Conservation (phyloP, 2,797 vertebrate genomes). For the Selene dorsalis region DNA sequence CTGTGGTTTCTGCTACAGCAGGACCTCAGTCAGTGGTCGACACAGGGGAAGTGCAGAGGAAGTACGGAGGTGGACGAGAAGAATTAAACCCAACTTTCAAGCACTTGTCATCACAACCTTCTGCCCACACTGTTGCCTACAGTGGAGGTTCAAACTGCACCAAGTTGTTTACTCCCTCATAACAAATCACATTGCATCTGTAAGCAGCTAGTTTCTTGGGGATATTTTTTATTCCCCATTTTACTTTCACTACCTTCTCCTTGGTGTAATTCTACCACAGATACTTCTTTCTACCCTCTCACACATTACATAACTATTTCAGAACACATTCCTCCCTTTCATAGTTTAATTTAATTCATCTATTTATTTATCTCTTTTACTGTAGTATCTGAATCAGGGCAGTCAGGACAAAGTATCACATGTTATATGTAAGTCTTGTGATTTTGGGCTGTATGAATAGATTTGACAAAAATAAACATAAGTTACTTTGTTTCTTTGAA, state of each 20-base stretch:
- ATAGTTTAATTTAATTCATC: not conserved
- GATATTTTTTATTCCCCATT: not conserved
- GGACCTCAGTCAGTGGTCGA: constrained; percentile 62
- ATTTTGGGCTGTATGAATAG: too few relatives aligned
- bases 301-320: not conserved
- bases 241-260: not conserved
- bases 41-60: constrained; percentile 41
- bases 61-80: constrained; percentile 26
- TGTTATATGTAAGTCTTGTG: too few relatives aligned
- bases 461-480: too few relatives aligned
- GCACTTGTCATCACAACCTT: constrained; percentile 15
- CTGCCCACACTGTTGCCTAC: not conserved
- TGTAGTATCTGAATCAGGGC: too few relatives aligned
- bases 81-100: constrained; percentile 28
- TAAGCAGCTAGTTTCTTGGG: not conserved
- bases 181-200: not conserved
- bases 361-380: not conserved
- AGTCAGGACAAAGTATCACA: too few relatives aligned
- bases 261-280: not conserved
- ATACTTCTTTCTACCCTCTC: not conserved
- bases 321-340: not conserved
- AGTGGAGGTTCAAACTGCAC: not conserved
- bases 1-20: constrained; percentile 61
- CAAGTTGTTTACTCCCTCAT: not conserved
- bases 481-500: not conserved